phyloP scores from a whole-genome alignment of 2,888 invertebrate genomes.

The Odontothrips loti region DNA sequence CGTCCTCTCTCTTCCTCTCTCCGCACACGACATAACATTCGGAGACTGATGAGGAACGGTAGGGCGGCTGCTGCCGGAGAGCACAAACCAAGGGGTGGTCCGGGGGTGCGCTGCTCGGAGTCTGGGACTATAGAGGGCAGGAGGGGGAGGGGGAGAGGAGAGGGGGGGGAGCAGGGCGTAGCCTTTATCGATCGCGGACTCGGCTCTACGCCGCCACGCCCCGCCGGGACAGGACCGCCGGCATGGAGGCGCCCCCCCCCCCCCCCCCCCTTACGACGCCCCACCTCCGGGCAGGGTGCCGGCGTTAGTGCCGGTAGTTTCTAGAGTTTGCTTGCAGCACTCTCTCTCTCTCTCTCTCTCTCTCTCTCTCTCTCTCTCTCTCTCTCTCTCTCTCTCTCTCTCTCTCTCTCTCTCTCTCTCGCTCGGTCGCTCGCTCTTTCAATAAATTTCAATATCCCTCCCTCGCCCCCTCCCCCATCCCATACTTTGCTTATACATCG shows the following conservation, averaged over 20 bases:
- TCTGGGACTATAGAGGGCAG: neutral
- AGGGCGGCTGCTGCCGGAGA: neutral
- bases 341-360: neutral
- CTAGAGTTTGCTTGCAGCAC: neutral
- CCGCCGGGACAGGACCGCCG: neutral
- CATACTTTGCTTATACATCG: no score
- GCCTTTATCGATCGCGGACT: neutral
- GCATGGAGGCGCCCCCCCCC: neutral
- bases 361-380: slow-evolving; percentile 1
- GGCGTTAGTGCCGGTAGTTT: neutral
- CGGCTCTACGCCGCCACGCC: neutral
- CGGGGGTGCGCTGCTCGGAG: neutral
- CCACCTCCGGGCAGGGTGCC: neutral
- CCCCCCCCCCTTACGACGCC: neutral
- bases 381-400: neutral
- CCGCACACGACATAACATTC: neutral
- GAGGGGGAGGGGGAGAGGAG: neutral
- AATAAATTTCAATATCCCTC: no score
- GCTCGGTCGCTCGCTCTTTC: neutral
- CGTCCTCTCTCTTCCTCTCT: neutral
- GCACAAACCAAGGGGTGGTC: neutral
- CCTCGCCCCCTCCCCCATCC: neutral
- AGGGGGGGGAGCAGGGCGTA: neutral
- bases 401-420: slow-evolving; percentile 1
- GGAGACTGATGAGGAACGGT: neutral